Conservation (phyloP, 2,797 vertebrate genomes). For the Rhodeus uyekii region DNA sequence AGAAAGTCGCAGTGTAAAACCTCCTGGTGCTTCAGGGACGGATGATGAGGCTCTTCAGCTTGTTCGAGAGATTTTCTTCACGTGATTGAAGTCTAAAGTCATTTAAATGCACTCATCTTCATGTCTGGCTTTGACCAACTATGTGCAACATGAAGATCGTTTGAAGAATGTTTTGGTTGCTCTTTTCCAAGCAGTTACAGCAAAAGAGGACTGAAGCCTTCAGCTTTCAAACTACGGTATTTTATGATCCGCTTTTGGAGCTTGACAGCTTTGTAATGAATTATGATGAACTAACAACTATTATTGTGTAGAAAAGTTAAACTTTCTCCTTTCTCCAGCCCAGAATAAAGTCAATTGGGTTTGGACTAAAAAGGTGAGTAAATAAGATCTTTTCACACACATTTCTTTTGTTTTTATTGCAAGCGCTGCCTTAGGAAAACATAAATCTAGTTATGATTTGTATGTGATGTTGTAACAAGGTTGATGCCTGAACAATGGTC, state of each 20-base stretch:
- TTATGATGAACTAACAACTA: neutral
- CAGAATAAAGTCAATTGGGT: neutral
- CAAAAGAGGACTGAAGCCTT: too few species aligned
- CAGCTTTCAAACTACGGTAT: neutral
- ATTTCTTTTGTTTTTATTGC: neutral
- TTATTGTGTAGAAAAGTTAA: neutral
- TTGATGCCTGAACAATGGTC: neutral
- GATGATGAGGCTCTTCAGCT: slow-evolving; percentile 67
- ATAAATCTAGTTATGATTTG: neutral
- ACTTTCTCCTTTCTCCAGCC: neutral
- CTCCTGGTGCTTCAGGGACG: neutral
- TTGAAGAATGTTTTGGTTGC: neutral
- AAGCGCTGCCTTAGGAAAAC: neutral
- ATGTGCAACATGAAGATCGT: neutral
- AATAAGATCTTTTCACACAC: neutral
- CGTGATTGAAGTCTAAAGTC: slow-evolving; percentile 44
- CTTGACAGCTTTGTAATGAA: neutral
- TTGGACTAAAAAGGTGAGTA: neutral
- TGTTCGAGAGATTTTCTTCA: slow-evolving; percentile 76
- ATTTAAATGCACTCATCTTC: neutral
- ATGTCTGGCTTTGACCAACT: neutral
- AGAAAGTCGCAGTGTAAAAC: slow-evolving; percentile 15
- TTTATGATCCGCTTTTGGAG: neutral
- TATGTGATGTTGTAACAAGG: neutral
- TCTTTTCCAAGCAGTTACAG: neutral